Evolutionary conservation across 64 coral and sea anemone genomes (phyloP).

Genomic region (Stichodactyla mertensii): DNA sequence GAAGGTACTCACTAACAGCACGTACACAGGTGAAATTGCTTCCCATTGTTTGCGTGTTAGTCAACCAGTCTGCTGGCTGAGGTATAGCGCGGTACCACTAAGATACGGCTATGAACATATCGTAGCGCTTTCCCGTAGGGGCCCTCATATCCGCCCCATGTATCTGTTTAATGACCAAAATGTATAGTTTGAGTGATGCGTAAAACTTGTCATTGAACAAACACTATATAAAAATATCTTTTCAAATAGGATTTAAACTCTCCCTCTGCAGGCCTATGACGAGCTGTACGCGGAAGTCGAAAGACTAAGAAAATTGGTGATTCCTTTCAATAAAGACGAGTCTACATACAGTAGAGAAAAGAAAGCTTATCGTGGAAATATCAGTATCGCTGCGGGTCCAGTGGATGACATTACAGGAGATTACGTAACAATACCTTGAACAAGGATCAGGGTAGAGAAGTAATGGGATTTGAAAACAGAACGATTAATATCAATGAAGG

Average conservation of each 20-base stretch:
- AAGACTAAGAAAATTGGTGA: neutral
- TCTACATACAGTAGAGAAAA: neutral
- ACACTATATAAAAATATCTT: neutral
- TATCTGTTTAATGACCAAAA: too few relatives aligned
- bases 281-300: neutral
- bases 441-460: neutral
- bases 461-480: neutral
- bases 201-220: too few relatives aligned
- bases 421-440: neutral
- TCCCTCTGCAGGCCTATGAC: neutral
- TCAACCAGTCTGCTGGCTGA: too few relatives aligned
- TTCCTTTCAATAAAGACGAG: neutral
- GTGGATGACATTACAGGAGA: neutral
- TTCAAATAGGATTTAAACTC: neutral
- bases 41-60: too few relatives aligned
- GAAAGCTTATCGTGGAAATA: neutral
- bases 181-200: too few relatives aligned
- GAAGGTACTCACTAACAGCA: too few relatives aligned
- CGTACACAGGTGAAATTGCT: too few relatives aligned
- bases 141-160: too few relatives aligned
- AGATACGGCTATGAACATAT: too few relatives aligned
- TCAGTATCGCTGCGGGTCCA: neutral
- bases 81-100: too few relatives aligned
- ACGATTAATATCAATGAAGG: neutral
- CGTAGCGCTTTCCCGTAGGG: too few relatives aligned